Percentiles rank a stretch among this genome's conserved stretches.
Evolutionary conservation across 2,888 invertebrate genomes (phyloP).

Genomic region (Drosophila sordidula): DNA sequence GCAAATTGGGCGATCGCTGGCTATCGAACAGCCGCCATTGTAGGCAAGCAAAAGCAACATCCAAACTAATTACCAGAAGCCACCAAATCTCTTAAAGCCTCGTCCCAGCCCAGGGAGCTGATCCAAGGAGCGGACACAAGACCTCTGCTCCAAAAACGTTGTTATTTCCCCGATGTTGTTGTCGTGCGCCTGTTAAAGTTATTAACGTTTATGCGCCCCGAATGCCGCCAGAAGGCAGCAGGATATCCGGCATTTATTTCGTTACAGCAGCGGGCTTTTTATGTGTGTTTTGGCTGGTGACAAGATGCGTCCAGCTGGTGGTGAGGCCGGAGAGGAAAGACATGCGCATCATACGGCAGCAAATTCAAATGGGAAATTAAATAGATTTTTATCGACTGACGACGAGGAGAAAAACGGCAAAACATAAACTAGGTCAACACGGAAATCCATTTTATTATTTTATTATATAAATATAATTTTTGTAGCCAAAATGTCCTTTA

Average conservation of each 20-base stretch:
- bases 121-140: conserved; percentile 19
- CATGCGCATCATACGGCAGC: conserved; percentile 46
- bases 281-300: conserved; percentile 40
- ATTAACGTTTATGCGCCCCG: conserved; percentile 37
- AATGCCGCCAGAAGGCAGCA: conserved; percentile 24
- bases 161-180: conserved; percentile 21
- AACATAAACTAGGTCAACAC: conserved; percentile 53
- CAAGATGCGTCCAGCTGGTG: conserved; percentile 49
- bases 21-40: conserved; percentile 18
- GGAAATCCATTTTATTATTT: conserved; percentile 75
- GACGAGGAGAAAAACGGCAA: conserved; percentile 12
- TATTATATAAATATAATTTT: conserved; percentile 64
- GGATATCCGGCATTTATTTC: conserved; percentile 74
- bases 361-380: conserved; percentile 79
- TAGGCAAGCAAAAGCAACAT: conserved; percentile 20
- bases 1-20: conserved; percentile 31
- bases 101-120: conserved; percentile 9
- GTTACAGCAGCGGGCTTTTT: conserved; percentile 35
- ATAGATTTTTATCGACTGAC: conserved; percentile 76
- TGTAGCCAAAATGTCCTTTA: neutral
- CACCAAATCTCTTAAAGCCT: conserved; percentile 68
- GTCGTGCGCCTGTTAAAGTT: conserved; percentile 46
- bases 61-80: conserved; percentile 37
- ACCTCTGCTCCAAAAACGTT: conserved; percentile 35
- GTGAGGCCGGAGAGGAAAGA: neutral